Evolutionary conservation across 2,797 vertebrate genomes (phyloP).

Genomic region (Galagoides demidoff): DNA sequence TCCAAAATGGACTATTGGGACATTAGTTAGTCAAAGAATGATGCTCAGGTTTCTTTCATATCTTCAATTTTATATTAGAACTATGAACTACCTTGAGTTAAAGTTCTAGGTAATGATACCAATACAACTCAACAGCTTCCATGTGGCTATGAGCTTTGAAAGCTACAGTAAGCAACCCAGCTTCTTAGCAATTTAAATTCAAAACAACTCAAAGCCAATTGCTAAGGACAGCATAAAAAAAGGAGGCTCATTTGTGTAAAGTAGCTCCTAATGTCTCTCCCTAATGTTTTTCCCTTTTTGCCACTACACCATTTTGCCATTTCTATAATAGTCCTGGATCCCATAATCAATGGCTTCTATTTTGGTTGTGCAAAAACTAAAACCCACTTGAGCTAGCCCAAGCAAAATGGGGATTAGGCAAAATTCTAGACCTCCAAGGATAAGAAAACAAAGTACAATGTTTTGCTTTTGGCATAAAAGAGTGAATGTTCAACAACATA

Average conservation of each 20-base stretch:
- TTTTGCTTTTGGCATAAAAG: slow-evolving; percentile 45
- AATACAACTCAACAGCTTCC: background rate
- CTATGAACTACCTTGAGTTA: background rate
- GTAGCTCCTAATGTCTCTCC: background rate
- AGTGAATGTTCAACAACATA: background rate
- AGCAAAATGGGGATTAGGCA: slow-evolving; percentile 35
- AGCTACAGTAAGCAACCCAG: background rate
- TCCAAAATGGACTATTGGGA: background rate
- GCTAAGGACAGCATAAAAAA: background rate
- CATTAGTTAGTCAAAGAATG: background rate
- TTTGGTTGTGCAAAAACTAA: slow-evolving; percentile 43
- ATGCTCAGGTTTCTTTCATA: background rate
- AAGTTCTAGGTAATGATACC: background rate
- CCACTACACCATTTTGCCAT: background rate
- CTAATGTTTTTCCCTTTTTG: background rate
- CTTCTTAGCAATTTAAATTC: background rate
- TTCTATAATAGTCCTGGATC: background rate
- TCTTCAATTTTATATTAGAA: slow-evolving; percentile 1
- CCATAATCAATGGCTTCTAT: slow-evolving; percentile 43
- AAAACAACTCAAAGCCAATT: slow-evolving; percentile 1
- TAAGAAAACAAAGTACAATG: slow-evolving; percentile 29
- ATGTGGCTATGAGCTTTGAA: background rate
- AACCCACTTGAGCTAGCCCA: slow-evolving; percentile 39
- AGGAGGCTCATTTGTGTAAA: background rate
- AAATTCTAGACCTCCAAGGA: slow-evolving; percentile 52